Conservation (phyloP, 2,888 invertebrate species). For the Tolmerus cingulatus region DNA sequence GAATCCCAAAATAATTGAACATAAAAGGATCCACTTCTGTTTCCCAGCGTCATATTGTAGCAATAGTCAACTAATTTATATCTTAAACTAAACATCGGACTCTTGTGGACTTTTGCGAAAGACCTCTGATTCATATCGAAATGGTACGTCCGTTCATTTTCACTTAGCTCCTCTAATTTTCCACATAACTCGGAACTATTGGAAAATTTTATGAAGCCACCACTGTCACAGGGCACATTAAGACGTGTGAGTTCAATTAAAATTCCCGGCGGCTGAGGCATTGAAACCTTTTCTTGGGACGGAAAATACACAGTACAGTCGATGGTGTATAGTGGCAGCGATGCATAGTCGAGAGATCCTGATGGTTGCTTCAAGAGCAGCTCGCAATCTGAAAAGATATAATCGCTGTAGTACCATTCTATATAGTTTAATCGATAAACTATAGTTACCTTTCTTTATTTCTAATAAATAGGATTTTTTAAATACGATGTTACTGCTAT, state of each 20-base stretch:
- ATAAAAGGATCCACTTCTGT: slow-evolving; percentile 72
- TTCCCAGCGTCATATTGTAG: slow-evolving; percentile 72
- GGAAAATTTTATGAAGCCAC: slow-evolving; percentile 69
- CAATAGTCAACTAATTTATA: slow-evolving; percentile 77
- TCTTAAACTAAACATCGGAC: slow-evolving; percentile 72
- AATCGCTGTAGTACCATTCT: background rate
- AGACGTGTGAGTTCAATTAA: slow-evolving; percentile 73
- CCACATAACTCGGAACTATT: slow-evolving; percentile 69
- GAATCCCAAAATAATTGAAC: slow-evolving; percentile 68
- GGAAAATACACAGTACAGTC: slow-evolving; percentile 58
- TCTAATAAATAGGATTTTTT: slow-evolving; percentile 27
- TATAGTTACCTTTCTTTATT: slow-evolving; percentile 54
- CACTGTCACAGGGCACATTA: slow-evolving; percentile 74
- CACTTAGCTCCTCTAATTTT: slow-evolving; percentile 73
- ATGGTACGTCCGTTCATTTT: slow-evolving; percentile 69
- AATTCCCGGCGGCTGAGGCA: slow-evolving; percentile 63
- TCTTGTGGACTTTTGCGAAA: slow-evolving; percentile 69
- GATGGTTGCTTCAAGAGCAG: slow-evolving; percentile 54
- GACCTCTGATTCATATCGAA: slow-evolving; percentile 66
- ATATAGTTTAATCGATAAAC: background rate
- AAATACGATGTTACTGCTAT: slow-evolving; percentile 45
- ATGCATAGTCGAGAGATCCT: slow-evolving; percentile 56
- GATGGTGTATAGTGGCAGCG: slow-evolving; percentile 56
- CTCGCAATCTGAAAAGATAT: slow-evolving; percentile 54
- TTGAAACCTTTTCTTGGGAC: slow-evolving; percentile 54